Evolutionary conservation across 2,888 invertebrate genomes (phyloP).

Genomic region (Caenorhabditis sp.): DNA sequence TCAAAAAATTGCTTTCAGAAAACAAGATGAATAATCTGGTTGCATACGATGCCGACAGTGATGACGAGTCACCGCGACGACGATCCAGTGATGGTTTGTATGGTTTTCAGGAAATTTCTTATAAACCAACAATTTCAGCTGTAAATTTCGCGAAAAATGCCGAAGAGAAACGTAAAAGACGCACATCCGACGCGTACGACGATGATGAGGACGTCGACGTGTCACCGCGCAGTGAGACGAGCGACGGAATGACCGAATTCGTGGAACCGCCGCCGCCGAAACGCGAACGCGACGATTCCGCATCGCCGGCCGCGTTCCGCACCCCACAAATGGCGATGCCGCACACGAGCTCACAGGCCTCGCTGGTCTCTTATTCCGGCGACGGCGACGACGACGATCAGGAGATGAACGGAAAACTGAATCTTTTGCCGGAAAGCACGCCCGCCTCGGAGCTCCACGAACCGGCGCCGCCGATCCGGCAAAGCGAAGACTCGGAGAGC

Average conservation of each 20-base stretch:
- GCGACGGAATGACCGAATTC: no score
- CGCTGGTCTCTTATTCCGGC: constrained; percentile 54
- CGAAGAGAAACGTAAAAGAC: constrained; percentile 16
- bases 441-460: constrained; percentile 41
- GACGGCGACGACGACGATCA: constrained; percentile 54
- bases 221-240: no score
- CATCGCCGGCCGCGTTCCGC: constrained; percentile 46
- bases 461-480: constrained; percentile 56
- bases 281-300: constrained; percentile 33
- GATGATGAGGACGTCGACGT: constrained; percentile 16
- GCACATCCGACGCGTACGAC: constrained; percentile 51
- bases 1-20: neutral
- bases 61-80: constrained; percentile 61
- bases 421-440: constrained; percentile 9
- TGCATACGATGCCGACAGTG: constrained; percentile 60
- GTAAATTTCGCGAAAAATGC: neutral
- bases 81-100: constrained; percentile 41
- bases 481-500: constrained; percentile 49
- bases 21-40: constrained; percentile 60
- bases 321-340: constrained; percentile 53
- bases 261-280: constrained; percentile 62
- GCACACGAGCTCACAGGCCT: constrained; percentile 51
- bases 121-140: neutral
- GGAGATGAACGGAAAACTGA: neutral
- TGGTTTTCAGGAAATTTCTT: neutral